Base-by-base conservation (phyloP, 1,140 invertebrate species). In the Chrysopa pallens region DNA sequence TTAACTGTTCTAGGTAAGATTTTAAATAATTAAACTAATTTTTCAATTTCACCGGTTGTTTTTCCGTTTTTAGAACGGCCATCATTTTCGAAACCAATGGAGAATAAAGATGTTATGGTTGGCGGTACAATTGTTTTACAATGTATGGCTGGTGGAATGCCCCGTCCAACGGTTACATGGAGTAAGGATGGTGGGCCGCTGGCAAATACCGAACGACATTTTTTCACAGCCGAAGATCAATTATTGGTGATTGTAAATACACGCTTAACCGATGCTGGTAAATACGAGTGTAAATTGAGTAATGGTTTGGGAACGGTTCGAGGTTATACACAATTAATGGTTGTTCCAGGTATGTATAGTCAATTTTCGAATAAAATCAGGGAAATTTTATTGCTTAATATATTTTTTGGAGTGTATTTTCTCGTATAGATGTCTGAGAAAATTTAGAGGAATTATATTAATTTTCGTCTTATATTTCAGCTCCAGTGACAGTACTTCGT, bases 101-200 rank as follows among this genome's bases (percentile, higher is more conserved):
- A 80, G 54, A 76, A 85, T 46, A 89, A 88, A 58, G 76, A 85
- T 63, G 75, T 80, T 1, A 72, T 68, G 28, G 70, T 72, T 35
- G 89, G 88, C 1, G 74, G 80, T 38, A 80, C 82, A 13, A 76
- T 83, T 38, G 87, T 92, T 1, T 57, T 95, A 28, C 81, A 91
- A 55, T 96, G 91, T 60, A 78, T 86, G 68, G 80, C 82, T 17
- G 74, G 78, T 38, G 85, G 89, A 1, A 82, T 78, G 27, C 90
- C 90, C 4, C 80, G 81, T 56, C 89, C 91, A 6, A 76, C 76
- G 43, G 65, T 95, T n/a, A 74, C 72, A 8, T 97, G 92, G 92
- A 72, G 72, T 11, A 94, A 94, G 68, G 81, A 94, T 63, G 80
- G 78, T 17, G 67, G 72, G 42, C 69, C 75, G 1, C 65, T 94